A percentile compares a stretch with the other conserved stretches of the same genome.
These are phyloP conservation scores for Tachystola acroxantha DNA, from an alignment of 2,888 invertebrate species.

Conservation along the genomic window DNA sequence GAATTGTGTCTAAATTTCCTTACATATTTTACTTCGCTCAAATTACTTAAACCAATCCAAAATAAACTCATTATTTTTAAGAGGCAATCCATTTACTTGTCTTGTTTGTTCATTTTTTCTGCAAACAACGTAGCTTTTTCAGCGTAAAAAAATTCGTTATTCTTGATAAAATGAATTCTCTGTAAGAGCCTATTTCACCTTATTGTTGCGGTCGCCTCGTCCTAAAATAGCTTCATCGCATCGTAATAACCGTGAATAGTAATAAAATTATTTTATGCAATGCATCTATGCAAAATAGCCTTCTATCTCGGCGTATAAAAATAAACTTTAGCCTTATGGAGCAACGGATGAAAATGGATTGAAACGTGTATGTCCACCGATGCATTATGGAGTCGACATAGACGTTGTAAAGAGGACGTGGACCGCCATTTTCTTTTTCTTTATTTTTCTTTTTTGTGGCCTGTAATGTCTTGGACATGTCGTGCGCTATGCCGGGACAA, in stretches of 20 bases:
- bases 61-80: too few species aligned
- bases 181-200: slow-evolving; percentile 21
- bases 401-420: slow-evolving; percentile 29
- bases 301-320: slow-evolving; percentile 11
- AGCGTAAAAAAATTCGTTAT: neutral
- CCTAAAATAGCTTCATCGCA: slow-evolving; percentile 35
- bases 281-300: slow-evolving; percentile 22
- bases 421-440: slow-evolving; percentile 33
- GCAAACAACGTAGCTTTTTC: too few species aligned
- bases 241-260: slow-evolving; percentile 41
- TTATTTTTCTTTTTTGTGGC: slow-evolving; percentile 33
- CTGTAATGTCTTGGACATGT: neutral
- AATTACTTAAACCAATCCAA: too few species aligned
- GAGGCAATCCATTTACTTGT: too few species aligned
- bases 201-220: slow-evolving; percentile 43
- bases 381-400: slow-evolving; percentile 46
- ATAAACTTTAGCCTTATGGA: slow-evolving; percentile 15
- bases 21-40: too few species aligned
- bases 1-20: too few species aligned
- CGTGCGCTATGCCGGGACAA: slow-evolving; percentile 1
- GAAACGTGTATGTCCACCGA: slow-evolving; percentile 12
- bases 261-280: slow-evolving; percentile 55
- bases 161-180: neutral
- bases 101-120: too few species aligned
- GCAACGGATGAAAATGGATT: slow-evolving; percentile 18